Evolutionary conservation across 2,888 invertebrate genomes (phyloP), one percentile per base, ranked within the genome.

Genomic region (Chymomyza caudatula): DNA sequence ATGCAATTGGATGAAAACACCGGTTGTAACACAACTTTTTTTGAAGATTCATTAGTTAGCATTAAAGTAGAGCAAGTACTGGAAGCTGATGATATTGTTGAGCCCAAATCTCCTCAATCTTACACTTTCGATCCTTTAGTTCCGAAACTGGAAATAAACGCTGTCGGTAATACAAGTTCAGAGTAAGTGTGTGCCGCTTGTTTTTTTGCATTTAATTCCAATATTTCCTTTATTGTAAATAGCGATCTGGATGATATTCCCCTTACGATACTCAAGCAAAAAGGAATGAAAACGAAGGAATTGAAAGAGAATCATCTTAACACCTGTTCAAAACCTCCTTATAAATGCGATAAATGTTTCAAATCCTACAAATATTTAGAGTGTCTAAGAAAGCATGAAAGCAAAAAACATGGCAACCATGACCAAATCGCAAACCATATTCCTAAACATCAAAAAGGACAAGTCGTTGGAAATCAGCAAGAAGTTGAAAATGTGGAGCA

Each of bases 361-460:
- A 80, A 80, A 4, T 65, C 83, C 15, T 80, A 74, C 58, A 80
- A 78, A 58, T 80, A 80, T 47, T 72, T 83, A 20, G 72, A 78
- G 3, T 81, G 80, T 57, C 74, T 80, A 4, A 80, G 78, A 13
- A 84, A 84, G 58, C 84, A 81, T 68, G 60, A 74, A 42, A 69
- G 78, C 49, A 59, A 74, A 37, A 69, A 71, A 22, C 80, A 80
- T 17, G 65, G 69, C 0, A 71, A 74, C 3, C 74, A 74, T 1
- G 70, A 76, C 11, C 69, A 71, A 17, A 57, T 63, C 2, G 22
- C 60, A 1, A 20, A 71, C 70, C 5, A 73, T 62, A 4, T 76
- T 37, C 8, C 29, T 37, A 37, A 37, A 37, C 11, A 11, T 2
- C 4, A 37, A 37, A 11, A 37, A 11, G 29, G 11, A 37, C 29